Evolutionary conservation across 2,888 invertebrate genomes (phyloP).

Genomic region (Drosophila niveifrons): DNA sequence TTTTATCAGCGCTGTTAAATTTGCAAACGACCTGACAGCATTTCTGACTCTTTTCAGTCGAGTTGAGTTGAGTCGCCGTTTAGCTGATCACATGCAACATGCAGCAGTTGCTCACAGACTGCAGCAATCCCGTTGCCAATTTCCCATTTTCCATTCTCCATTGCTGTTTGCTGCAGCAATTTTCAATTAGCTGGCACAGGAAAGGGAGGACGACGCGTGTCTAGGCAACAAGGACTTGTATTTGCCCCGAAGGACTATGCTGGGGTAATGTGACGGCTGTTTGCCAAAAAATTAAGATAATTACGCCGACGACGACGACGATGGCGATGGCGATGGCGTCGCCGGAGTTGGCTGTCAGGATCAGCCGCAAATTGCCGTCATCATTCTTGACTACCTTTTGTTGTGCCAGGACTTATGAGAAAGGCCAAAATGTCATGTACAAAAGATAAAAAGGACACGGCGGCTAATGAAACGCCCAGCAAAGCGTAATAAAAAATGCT

Average conservation of each 20-base stretch:
- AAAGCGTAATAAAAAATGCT: constrained; percentile 56
- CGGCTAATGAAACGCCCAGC: constrained; percentile 73
- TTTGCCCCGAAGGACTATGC: constrained; percentile 15
- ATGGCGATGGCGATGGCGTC: constrained; percentile 7
- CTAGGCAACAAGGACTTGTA: constrained; percentile 17
- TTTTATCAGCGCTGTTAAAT: constrained; percentile 64
- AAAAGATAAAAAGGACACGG: constrained; percentile 76
- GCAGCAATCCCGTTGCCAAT: constrained; percentile 8
- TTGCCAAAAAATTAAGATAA: constrained; percentile 67
- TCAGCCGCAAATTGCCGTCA: constrained; percentile 80
- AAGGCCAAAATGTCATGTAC: constrained; percentile 79
- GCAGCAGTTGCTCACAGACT: not conserved
- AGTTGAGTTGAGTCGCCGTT: no score
- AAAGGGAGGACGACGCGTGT: constrained; percentile 36
- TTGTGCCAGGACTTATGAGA: constrained; percentile 73
- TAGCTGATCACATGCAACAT: constrained; percentile 13
- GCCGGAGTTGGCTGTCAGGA: constrained; percentile 51
- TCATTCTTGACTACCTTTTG: constrained; percentile 78
- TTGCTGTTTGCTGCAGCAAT: constrained; percentile 12
- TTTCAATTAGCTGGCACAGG: constrained; percentile 25
- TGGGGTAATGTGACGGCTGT: constrained; percentile 48
- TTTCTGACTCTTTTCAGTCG: constrained; percentile 22
- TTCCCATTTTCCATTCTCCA: constrained; percentile 10
- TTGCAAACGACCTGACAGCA: constrained; percentile 57
- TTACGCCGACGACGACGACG: constrained; percentile 33